These are phyloP conservation scores for Stercorarius parasiticus DNA, from an alignment of 2,113 vertebrate genomes.

Conservation along the genomic window DNA sequence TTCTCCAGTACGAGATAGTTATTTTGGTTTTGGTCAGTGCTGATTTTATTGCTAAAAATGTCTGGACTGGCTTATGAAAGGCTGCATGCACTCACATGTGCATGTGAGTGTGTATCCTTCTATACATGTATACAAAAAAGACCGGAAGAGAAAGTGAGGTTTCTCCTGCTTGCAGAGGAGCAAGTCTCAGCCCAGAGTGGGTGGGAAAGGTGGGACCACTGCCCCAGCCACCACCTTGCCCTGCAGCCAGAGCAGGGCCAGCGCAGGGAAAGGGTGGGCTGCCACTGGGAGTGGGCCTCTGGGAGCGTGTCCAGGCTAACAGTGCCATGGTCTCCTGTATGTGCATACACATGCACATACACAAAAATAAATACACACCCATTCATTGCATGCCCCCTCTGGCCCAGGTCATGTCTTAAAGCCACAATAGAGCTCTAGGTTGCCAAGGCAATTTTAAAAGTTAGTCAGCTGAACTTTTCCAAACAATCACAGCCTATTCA, in stretches of 20 bases:
- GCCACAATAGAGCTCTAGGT: background rate
- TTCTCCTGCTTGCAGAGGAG: background rate
- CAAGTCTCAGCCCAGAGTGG: background rate
- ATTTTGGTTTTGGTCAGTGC: background rate
- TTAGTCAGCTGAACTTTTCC: background rate
- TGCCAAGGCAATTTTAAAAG: background rate
- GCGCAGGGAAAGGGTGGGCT: background rate
- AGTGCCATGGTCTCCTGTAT: background rate
- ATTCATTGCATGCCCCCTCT: background rate
- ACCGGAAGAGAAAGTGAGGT: background rate
- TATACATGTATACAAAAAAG: background rate
- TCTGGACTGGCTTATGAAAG: background rate
- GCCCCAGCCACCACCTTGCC: background rate
- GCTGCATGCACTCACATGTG: background rate
- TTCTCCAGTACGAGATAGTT: background rate
- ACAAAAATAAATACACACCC: background rate
- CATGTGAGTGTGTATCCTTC: background rate
- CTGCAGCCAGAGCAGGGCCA: background rate
- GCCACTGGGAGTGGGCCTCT: background rate
- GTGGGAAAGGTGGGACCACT: background rate
- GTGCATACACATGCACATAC: fast-evolving
- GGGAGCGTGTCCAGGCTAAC: background rate
- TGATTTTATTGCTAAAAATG: background rate
- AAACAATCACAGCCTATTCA: background rate
- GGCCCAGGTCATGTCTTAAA: background rate